phyloP scores from a whole-genome alignment of 2,797 vertebrate genomes.

The Phylloscopus collybita region DNA sequence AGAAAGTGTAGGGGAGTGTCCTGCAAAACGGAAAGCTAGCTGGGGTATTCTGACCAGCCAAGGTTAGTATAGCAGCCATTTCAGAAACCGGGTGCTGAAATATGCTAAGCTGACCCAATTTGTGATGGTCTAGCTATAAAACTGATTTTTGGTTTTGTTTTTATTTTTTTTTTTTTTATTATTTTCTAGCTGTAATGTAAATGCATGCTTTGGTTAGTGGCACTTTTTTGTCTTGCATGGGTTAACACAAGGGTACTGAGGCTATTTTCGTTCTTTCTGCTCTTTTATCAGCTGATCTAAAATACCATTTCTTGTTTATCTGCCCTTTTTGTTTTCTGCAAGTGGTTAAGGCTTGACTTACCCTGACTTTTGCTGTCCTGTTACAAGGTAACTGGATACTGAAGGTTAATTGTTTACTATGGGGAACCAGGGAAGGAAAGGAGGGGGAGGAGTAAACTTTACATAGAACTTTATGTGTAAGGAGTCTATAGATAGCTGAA shows the following conservation, averaged over 20 bases:
- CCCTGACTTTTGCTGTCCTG: conserved; percentile 39
- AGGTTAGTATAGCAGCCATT: conserved; percentile 85
- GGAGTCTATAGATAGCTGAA: background rate
- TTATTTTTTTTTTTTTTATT: background rate
- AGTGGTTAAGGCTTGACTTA: conserved; percentile 35
- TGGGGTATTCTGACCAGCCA: conserved; percentile 96
- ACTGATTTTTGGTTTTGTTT: background rate
- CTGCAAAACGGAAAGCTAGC: conserved; percentile 82
- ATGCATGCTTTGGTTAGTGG: background rate
- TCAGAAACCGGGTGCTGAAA: background rate
- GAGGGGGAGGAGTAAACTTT: conserved; percentile 21
- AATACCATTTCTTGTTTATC: conserved; percentile 45
- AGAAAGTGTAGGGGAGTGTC: conserved; percentile 71
- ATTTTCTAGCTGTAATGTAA: background rate
- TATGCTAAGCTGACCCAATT: conserved; percentile 27
- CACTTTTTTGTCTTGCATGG: background rate
- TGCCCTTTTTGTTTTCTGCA: conserved; percentile 40
- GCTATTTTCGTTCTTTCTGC: conserved; percentile 22
- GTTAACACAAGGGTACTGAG: background rate
- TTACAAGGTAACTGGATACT: conserved; percentile 48
- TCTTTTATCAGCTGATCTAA: conserved; percentile 24
- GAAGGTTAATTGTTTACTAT: conserved; percentile 41
- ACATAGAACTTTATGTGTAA: background rate
- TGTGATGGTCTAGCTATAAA: conserved; percentile 22
- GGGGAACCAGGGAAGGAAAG: background rate